Percentiles rank a stretch among this genome's conserved stretches.
These are phyloP conservation scores for Himalopsyche japonica DNA, from an alignment of 2,888 invertebrate species.

Conservation along the genomic window DNA sequence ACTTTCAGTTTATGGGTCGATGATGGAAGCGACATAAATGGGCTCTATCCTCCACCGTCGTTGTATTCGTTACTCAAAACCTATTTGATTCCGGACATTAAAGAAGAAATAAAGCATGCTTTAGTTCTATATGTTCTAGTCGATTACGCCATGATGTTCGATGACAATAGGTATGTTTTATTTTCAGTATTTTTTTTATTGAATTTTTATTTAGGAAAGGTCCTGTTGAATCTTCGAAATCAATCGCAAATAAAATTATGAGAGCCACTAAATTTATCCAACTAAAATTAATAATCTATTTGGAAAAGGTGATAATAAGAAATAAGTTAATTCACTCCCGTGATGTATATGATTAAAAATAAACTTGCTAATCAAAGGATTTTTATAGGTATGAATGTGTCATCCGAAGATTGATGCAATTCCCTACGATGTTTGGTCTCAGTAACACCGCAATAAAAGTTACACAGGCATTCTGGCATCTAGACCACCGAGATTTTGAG, in stretches of 20 bases:
- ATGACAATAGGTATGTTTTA: slow-evolving; percentile 57
- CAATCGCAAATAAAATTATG: no score
- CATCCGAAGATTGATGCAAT: slow-evolving; percentile 74
- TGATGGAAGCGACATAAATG: slow-evolving; percentile 61
- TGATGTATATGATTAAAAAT: not conserved
- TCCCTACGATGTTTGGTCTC: slow-evolving; percentile 78
- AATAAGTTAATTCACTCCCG: no score
- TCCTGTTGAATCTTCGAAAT: no score
- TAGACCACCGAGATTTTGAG: slow-evolving; percentile 84
- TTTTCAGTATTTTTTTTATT: no score
- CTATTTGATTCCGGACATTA: slow-evolving; percentile 70
- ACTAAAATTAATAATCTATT: no score
- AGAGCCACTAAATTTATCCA: no score
- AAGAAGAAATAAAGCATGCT: slow-evolving; percentile 74
- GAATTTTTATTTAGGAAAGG: no score
- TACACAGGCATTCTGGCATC: slow-evolving; percentile 85
- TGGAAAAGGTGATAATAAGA: no score
- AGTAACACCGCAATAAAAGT: slow-evolving; percentile 75
- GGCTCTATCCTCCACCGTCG: slow-evolving; percentile 82
- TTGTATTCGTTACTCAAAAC: slow-evolving; percentile 76
- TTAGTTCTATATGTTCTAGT: slow-evolving; percentile 80
- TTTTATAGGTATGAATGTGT: slow-evolving; percentile 60
- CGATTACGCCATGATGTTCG: slow-evolving; percentile 75
- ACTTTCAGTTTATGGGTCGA: slow-evolving; percentile 65
- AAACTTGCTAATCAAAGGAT: no score